These are phyloP conservation scores for Copidosoma floridanum DNA, from an alignment of 1,140 invertebrate species.

Conservation along the genomic window DNA sequence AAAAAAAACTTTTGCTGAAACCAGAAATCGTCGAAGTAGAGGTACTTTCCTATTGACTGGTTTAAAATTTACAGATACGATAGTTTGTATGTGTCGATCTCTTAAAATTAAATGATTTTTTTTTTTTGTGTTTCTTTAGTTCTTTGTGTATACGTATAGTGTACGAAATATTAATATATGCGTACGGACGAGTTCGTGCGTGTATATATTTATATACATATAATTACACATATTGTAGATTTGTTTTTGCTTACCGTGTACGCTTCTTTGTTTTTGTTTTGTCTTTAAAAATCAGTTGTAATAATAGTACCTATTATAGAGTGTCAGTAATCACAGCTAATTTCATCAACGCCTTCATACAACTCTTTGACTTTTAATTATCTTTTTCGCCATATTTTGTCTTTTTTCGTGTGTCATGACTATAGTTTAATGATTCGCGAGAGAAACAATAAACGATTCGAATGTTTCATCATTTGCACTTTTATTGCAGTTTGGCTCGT, in stretches of 20 bases:
- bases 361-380: no score
- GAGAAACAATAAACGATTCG: background rate
- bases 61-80: constrained; percentile 32
- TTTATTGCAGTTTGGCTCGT: background rate
- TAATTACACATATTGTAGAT: no score
- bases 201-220: constrained; percentile 31
- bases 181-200: constrained; percentile 24
- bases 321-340: constrained; percentile 51
- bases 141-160: constrained; percentile 15
- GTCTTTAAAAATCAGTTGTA: no score
- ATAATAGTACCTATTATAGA: constrained; percentile 48
- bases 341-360: no score
- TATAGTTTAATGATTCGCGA: no score
- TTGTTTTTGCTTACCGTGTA: constrained; percentile 14
- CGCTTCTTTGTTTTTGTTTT: no score
- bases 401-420: no score
- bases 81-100: constrained; percentile 23
- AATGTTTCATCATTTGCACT: background rate
- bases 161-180: constrained; percentile 34
- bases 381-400: no score
- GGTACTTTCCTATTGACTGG: constrained; percentile 4
- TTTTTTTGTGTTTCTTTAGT: constrained; percentile 2
- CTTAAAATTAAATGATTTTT: constrained; percentile 5
- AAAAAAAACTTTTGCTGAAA: no score
- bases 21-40: background rate